Evolutionary conservation across 2,888 invertebrate genomes (phyloP).

Genomic region (Euzophera pinguis): DNA sequence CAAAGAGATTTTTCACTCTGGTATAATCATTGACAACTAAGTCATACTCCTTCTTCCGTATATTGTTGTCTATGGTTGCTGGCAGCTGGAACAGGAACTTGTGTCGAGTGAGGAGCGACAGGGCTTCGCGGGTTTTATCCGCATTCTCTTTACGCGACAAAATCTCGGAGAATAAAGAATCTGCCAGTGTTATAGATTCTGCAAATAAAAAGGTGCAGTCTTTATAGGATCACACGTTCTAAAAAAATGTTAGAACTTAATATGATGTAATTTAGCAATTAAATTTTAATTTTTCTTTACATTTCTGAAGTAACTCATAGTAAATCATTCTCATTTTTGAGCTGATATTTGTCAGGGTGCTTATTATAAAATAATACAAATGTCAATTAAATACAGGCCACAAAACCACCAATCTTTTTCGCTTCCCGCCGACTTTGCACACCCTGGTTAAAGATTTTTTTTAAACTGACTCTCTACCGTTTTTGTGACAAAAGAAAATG

Average conservation of each 20-base stretch:
- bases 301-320: too few relatives aligned
- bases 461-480: too few relatives aligned
- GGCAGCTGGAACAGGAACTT: slow-evolving; percentile 98
- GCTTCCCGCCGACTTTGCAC: too few relatives aligned
- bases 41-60: slow-evolving; percentile 96
- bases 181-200: slow-evolving; percentile 95
- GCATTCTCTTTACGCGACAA: slow-evolving; percentile 95
- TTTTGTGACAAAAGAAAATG: neutral
- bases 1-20: slow-evolving; percentile 96
- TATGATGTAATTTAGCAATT: too few relatives aligned
- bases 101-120: slow-evolving; percentile 95
- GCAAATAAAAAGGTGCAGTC: slow-evolving; percentile 21
- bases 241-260: too few relatives aligned
- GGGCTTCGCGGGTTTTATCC: slow-evolving; percentile 96
- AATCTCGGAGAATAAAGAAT: slow-evolving; percentile 95
- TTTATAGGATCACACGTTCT: neutral
- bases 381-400: too few relatives aligned
- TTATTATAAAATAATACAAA: too few relatives aligned
- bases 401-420: too few relatives aligned
- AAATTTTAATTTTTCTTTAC: too few relatives aligned
- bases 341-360: too few relatives aligned
- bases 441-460: too few relatives aligned
- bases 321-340: too few relatives aligned
- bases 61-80: slow-evolving; percentile 95
- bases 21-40: slow-evolving; percentile 98